These are phyloP conservation scores for Hydropsyche betteni DNA, from an alignment of 2,888 invertebrate genomes.

Conservation along the genomic window DNA sequence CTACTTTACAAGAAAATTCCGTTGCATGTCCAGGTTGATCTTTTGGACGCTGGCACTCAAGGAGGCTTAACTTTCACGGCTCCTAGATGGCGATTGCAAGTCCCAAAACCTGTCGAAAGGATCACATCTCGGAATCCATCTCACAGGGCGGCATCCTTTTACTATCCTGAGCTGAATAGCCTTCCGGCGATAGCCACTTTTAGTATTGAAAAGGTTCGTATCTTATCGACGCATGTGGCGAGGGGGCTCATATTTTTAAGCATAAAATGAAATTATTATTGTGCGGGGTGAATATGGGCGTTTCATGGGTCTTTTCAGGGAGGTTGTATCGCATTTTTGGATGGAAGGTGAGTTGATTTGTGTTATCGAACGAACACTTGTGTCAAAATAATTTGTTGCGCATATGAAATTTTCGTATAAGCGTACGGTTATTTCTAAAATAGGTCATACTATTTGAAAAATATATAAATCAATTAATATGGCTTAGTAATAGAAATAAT, in stretches of 20 bases:
- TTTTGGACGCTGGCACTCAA: constrained; percentile 90
- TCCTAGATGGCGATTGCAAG: constrained; percentile 89
- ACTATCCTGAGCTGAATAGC: constrained; percentile 83
- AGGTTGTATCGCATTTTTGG: no score
- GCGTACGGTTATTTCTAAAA: no score
- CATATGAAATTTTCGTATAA: no score
- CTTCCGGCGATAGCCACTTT: constrained; percentile 88
- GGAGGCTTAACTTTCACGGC: constrained; percentile 94
- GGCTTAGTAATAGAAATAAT: no score
- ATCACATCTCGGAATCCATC: constrained; percentile 83
- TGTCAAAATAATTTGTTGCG: no score
- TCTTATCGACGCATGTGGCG: constrained; percentile 1
- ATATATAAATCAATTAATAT: no score
- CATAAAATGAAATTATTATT: background rate
- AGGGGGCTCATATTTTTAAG: constrained; percentile 1
- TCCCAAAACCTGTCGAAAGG: constrained; percentile 81
- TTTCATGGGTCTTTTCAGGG: no score
- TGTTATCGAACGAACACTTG: no score
- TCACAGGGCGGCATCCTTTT: constrained; percentile 92
- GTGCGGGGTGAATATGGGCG: no score
- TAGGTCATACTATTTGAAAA: no score
- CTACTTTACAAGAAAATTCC: constrained; percentile 12
- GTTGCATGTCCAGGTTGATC: constrained; percentile 71
- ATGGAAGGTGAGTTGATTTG: no score
- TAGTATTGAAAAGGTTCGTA: constrained; percentile 79